These are phyloP conservation scores for Arge pagana DNA, from an alignment of 2,888 invertebrate genomes.

Conservation along the genomic window DNA sequence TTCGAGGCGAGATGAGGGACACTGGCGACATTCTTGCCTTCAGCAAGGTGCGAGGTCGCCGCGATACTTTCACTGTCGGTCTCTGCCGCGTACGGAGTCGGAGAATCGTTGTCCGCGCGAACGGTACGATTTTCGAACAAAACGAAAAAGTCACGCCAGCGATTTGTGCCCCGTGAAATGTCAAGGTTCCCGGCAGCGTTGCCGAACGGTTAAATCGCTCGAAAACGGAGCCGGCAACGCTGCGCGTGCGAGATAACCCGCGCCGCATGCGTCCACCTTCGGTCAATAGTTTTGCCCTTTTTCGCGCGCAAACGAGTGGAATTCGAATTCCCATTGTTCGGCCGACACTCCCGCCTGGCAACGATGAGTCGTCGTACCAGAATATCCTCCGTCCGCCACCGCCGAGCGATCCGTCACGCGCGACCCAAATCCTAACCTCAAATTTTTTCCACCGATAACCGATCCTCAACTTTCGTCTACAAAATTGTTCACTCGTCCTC, in stretches of 20 bases:
- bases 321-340: slow-evolving; percentile 23
- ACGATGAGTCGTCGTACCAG: slow-evolving; percentile 18
- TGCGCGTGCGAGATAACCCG: no score
- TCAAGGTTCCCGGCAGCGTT: neutral
- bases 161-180: slow-evolving; percentile 1
- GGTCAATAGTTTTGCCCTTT: slow-evolving; percentile 11
- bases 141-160: neutral
- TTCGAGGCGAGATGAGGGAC: no score
- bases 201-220: no score
- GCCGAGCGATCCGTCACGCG: no score
- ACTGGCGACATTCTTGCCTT: slow-evolving; percentile 32
- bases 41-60: slow-evolving; percentile 30
- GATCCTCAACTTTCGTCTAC: no score
- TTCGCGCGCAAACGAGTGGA: slow-evolving; percentile 11
- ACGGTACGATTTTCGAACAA: neutral
- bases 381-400: neutral
- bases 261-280: no score
- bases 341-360: slow-evolving; percentile 16
- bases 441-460: neutral
- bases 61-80: slow-evolving; percentile 44
- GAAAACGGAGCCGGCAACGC: no score
- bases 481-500: no score
- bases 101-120: slow-evolving; percentile 17
- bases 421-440: neutral
- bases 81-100: no score